A percentile compares a stretch with the other conserved stretches of the same genome.
Conservation (phyloP, 2,888 invertebrate genomes). For the Lepidocyrtoides sp. region DNA sequence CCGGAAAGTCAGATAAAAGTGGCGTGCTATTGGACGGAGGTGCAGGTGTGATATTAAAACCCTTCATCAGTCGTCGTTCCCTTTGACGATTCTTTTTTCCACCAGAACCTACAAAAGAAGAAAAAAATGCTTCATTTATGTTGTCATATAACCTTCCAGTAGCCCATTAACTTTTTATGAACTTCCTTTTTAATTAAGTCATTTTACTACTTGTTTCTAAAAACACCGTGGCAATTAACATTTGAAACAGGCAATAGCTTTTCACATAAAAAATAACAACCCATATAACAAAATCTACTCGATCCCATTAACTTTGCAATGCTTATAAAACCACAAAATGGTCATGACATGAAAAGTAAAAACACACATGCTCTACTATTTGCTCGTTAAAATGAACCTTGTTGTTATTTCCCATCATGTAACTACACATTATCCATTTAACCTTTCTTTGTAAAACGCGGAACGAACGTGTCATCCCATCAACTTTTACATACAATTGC, state of each 20-base stretch:
- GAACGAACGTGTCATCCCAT: constrained; percentile 12
- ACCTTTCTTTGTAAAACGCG: not conserved
- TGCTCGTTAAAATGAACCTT: constrained; percentile 22
- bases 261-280: not conserved
- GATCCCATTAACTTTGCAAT: not conserved
- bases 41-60: constrained; percentile 94
- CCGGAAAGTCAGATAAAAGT: constrained; percentile 86
- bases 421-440: not conserved
- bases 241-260: not conserved
- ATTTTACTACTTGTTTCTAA: not conserved
- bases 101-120: constrained; percentile 90
- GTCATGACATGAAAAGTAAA: constrained; percentile 41
- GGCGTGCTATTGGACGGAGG: constrained; percentile 87
- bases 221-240: not conserved
- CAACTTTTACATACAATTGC: not conserved
- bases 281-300: not conserved
- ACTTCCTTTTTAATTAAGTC: not conserved
- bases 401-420: not conserved
- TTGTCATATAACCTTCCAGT: not conserved
- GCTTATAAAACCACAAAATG: constrained; percentile 56
- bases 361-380: not conserved
- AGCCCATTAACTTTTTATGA: not conserved
- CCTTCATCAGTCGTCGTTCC: constrained; percentile 97
- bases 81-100: constrained; percentile 98
- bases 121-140: not conserved